Conservation (phyloP, 2,888 invertebrate genomes). For the Nomada fabriciana region DNA sequence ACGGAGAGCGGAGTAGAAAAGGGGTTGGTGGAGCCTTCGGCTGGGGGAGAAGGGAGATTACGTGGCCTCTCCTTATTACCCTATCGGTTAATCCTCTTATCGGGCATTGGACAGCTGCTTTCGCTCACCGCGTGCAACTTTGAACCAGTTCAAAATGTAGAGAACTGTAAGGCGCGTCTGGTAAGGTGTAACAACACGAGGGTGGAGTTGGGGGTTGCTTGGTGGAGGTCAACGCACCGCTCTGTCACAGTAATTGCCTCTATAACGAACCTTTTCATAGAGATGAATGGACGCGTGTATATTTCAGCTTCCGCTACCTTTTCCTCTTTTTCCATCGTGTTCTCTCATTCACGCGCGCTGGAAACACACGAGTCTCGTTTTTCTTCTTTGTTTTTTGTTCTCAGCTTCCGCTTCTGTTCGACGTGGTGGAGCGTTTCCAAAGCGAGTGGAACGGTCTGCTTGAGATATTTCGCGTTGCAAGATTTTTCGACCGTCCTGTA, state of each 20-base stretch:
- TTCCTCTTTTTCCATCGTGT: conserved; percentile 15
- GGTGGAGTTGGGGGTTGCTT: not conserved
- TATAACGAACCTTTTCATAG: conserved; percentile 65
- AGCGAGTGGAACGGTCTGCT: not conserved
- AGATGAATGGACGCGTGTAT: conserved; percentile 56
- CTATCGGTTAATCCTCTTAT: conserved; percentile 68
- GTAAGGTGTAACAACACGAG: conserved; percentile 14
- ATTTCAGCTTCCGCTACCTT: conserved; percentile 43
- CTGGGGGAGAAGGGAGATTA: conserved; percentile 11
- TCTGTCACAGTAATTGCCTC: conserved; percentile 54
- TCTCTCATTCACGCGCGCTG: conserved; percentile 24
- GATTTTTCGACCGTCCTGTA: not conserved
- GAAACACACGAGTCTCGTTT: conserved; percentile 11
- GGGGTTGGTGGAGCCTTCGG: not conserved
- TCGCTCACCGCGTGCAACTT: conserved; percentile 44
- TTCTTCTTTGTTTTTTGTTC: not conserved
- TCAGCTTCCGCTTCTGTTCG: not conserved
- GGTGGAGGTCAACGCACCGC: conserved; percentile 52
- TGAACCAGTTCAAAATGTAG: conserved; percentile 65
- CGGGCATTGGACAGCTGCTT: conserved; percentile 41
- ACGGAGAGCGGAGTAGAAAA: not conserved
- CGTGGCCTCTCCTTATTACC: conserved; percentile 58
- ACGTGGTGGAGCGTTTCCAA: not conserved
- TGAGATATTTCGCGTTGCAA: not conserved
- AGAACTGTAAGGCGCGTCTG: conserved; percentile 31